Evolutionary conservation across 2,113 vertebrate species (phyloP).

Genomic region (Heteronetta atricapilla): DNA sequence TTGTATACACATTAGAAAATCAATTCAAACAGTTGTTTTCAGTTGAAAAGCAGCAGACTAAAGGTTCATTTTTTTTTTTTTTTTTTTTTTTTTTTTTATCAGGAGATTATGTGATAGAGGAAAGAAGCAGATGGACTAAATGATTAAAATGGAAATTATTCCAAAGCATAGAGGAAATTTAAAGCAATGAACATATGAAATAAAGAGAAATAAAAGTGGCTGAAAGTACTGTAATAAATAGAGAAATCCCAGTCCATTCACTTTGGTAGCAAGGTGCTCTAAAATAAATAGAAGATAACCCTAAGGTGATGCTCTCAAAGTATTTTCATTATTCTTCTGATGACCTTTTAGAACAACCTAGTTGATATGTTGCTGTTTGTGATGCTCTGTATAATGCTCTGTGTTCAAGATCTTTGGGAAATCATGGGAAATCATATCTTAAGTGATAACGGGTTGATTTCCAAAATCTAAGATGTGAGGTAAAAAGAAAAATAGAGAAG

Average conservation of each 20-base stretch:
- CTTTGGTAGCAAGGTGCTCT: neutral
- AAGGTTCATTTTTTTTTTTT: too few species aligned
- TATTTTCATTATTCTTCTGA: neutral
- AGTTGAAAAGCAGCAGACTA: slow-evolving; percentile 38
- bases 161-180: neutral
- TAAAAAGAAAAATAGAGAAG: neutral
- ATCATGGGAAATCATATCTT: too few species aligned
- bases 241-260: neutral
- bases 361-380: neutral
- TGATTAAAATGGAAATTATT: slow-evolving; percentile 22
- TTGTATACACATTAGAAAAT: slow-evolving; percentile 69
- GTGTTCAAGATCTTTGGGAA: neutral
- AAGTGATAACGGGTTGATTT: neutral
- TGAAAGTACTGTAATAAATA: neutral
- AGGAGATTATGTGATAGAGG: slow-evolving; percentile 9
- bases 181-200: neutral
- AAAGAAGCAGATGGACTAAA: slow-evolving; percentile 44
- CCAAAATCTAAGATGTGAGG: neutral
- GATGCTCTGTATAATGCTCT: neutral
- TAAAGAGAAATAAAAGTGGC: neutral
- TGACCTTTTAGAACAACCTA: neutral
- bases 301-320: neutral
- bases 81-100: neutral
- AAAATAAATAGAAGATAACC: neutral
- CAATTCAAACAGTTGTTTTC: slow-evolving; percentile 40